Percentiles rank a stretch among this genome's conserved stretches.
Evolutionary conservation across 2,888 invertebrate species (phyloP).

Genomic region (Drosophila picticornis): DNA sequence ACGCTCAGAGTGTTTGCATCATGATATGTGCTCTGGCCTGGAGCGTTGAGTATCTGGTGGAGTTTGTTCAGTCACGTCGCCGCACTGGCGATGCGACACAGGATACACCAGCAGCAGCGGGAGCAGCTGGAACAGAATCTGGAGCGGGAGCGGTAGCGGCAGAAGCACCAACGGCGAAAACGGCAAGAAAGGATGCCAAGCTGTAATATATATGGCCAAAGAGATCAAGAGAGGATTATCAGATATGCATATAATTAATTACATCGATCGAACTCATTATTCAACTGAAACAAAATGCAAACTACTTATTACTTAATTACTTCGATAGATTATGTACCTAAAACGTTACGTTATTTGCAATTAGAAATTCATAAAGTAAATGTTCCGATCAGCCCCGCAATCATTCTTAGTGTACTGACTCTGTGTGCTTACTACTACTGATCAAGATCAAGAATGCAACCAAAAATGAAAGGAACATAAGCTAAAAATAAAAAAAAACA

Average conservation of each 20-base stretch:
- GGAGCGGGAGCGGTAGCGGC: not conserved
- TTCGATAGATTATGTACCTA: not conserved
- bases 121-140: not conserved
- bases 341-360: not conserved
- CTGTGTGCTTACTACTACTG: not conserved
- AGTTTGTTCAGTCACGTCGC: slow-evolving; percentile 70
- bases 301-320: slow-evolving; percentile 39
- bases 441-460: not conserved
- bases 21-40: slow-evolving; percentile 89
- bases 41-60: slow-evolving; percentile 87
- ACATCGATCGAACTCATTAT: slow-evolving; percentile 27
- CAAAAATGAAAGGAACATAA: not conserved
- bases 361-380: not conserved
- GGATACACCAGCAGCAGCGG: slow-evolving; percentile 31
- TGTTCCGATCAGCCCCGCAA: slow-evolving; percentile 2
- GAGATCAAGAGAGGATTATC: slow-evolving; percentile 31
- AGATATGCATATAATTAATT: slow-evolving; percentile 33
- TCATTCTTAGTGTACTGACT: not conserved
- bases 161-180: not conserved
- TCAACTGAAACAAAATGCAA: slow-evolving; percentile 35
- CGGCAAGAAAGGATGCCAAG: slow-evolving; percentile 54
- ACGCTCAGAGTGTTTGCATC: slow-evolving; percentile 90
- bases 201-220: slow-evolving; percentile 58
- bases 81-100: slow-evolving; percentile 68
- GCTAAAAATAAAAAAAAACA: not conserved